Percentiles rank a stretch among this genome's conserved stretches.
Conservation (phyloP, 2,888 invertebrate genomes). For the Lochmaea capreae region DNA sequence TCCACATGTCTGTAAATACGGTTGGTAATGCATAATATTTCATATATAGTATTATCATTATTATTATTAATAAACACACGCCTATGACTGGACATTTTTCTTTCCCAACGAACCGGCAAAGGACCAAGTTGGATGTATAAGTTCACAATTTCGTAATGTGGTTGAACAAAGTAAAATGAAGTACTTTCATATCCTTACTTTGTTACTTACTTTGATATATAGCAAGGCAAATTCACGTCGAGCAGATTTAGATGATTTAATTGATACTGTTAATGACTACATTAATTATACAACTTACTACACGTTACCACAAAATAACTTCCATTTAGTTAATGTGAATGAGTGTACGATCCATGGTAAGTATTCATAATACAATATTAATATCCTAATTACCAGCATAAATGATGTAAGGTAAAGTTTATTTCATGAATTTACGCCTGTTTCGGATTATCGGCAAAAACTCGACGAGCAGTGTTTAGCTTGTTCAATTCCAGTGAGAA, state of each 20-base stretch:
- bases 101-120: background rate
- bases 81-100: background rate
- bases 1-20: too few species aligned
- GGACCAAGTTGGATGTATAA: background rate
- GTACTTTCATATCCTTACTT: background rate
- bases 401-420: too few species aligned
- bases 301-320: slow-evolving; percentile 6
- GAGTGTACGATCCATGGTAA: slow-evolving; percentile 14
- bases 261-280: slow-evolving; percentile 8
- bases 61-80: background rate
- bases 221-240: background rate
- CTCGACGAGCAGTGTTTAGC: too few species aligned
- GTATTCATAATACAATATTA: background rate
- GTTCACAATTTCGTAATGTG: background rate
- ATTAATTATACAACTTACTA: slow-evolving; percentile 16
- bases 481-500: too few species aligned
- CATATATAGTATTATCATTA: too few species aligned
- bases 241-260: slow-evolving; percentile 10
- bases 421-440: too few species aligned
- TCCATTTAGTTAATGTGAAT: background rate
- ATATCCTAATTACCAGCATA: too few species aligned
- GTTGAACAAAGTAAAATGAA: background rate
- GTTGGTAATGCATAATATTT: too few species aligned
- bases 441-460: too few species aligned
- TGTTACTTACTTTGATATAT: background rate